Conservation (phyloP, 2,888 invertebrate genomes). For the Acanthococcus lagerstroemiae region DNA sequence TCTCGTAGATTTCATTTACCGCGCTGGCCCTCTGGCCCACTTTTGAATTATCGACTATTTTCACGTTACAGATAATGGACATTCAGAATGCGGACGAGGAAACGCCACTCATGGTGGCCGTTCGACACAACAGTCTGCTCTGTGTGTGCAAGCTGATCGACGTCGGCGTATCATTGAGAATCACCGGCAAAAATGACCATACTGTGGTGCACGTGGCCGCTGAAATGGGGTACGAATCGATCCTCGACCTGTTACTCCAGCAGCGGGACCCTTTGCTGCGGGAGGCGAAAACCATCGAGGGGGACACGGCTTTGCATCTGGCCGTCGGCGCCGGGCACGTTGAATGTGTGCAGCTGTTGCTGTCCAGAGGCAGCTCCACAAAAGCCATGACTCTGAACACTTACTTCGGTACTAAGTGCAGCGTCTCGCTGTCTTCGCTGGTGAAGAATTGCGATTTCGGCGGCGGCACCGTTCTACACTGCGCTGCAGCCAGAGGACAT, state of each 20-base stretch:
- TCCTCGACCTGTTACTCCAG: constrained; percentile 47
- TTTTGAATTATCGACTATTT: background rate
- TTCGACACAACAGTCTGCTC: constrained; percentile 43
- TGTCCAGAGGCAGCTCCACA: constrained; percentile 45
- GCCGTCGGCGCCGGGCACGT: constrained; percentile 48
- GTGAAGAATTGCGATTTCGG: constrained; percentile 35
- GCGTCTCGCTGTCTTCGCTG: constrained; percentile 34
- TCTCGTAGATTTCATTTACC: no score
- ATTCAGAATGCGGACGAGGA: constrained; percentile 27
- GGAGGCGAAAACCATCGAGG: constrained; percentile 40
- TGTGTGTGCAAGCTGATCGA: constrained; percentile 45
- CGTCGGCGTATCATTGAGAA: constrained; percentile 45
- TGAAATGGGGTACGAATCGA: constrained; percentile 47
- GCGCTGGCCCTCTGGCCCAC: no score
- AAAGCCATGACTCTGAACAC: constrained; percentile 44
- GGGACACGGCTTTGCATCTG: constrained; percentile 47
- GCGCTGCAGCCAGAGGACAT: constrained; percentile 37
- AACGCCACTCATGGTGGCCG: constrained; percentile 43
- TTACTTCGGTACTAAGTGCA: no score
- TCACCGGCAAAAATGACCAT: constrained; percentile 44
- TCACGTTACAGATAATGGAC: constrained; percentile 45
- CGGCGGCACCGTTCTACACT: constrained; percentile 37
- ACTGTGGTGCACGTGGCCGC: constrained; percentile 54
- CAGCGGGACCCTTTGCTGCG: constrained; percentile 13
- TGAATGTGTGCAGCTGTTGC: constrained; percentile 45